phyloP scores from a whole-genome alignment of 2,888 invertebrate species.

The Scaptomyza caliginosa region DNA sequence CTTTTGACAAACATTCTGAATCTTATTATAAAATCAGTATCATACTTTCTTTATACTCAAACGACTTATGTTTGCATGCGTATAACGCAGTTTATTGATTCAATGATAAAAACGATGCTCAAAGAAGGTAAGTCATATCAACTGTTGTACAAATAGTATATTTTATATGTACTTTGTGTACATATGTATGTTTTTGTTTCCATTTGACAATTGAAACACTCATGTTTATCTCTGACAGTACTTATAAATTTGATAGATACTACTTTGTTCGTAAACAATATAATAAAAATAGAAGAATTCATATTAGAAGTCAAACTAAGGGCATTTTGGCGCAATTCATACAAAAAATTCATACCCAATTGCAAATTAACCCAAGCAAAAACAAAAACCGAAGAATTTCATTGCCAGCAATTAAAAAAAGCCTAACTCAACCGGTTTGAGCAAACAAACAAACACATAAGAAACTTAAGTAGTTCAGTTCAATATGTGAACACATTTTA shows the following conservation, averaged over 20 bases:
- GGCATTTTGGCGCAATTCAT: constrained; percentile 52
- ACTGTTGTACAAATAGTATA: background rate
- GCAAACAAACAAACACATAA: background rate
- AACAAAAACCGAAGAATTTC: background rate
- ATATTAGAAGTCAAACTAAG: constrained; percentile 70
- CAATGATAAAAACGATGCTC: background rate
- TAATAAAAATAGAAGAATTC: constrained; percentile 29
- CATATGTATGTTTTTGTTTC: background rate
- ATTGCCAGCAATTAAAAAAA: background rate
- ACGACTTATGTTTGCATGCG: too few relatives aligned
- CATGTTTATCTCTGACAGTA: constrained; percentile 28
- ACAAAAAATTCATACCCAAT: constrained; percentile 47
- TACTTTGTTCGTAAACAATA: constrained; percentile 19
- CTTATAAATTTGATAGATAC: constrained; percentile 37
- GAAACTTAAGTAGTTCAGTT: background rate
- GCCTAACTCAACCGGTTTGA: constrained; percentile 6
- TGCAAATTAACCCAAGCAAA: constrained; percentile 37
- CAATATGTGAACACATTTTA: background rate
- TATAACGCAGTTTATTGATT: background rate
- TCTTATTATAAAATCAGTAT: background rate
- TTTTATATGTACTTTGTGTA: background rate
- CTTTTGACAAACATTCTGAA: background rate
- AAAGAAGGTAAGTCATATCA: background rate
- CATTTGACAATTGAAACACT: constrained; percentile 21
- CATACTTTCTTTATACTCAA: too few relatives aligned